Evolutionary conservation across 2,797 vertebrate species (phyloP).

Genomic region (Xerus rutilus): DNA sequence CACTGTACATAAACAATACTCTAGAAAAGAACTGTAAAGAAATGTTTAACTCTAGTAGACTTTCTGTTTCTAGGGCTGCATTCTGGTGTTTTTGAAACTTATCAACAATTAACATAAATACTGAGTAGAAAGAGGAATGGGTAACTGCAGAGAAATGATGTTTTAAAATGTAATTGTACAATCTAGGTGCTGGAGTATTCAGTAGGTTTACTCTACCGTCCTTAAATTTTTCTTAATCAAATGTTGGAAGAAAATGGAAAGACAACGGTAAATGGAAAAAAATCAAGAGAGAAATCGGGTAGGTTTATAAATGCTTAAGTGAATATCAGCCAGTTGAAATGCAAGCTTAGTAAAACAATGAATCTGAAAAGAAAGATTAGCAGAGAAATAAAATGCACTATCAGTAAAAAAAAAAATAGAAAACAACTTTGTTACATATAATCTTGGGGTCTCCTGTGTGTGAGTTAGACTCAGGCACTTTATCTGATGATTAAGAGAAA

Average conservation of each 20-base stretch:
- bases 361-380: not conserved
- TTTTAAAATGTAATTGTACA: not conserved
- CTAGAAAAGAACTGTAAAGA: not conserved
- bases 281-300: not conserved
- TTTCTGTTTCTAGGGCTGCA: not conserved
- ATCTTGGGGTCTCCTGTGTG: not conserved
- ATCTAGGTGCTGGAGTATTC: not conserved
- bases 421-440: not conserved
- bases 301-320: not conserved
- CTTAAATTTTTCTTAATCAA: not conserved
- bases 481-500: not conserved
- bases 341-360: not conserved
- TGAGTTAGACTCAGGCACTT: not conserved
- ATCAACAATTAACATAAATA: not conserved
- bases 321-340: not conserved
- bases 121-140: not conserved
- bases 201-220: not conserved
- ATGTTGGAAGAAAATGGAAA: not conserved
- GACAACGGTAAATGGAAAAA: not conserved
- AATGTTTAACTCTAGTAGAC: not conserved
- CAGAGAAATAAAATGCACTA: not conserved
- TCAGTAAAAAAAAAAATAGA: not conserved
- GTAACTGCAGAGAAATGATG: not conserved
- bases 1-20: not conserved
- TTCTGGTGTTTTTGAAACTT: not conserved